A percentile compares a stretch with the other conserved stretches of the same genome.
These are phyloP conservation scores for Leptosomus discolor DNA, from an alignment of 2,113 vertebrate genomes.

Conservation along the genomic window DNA sequence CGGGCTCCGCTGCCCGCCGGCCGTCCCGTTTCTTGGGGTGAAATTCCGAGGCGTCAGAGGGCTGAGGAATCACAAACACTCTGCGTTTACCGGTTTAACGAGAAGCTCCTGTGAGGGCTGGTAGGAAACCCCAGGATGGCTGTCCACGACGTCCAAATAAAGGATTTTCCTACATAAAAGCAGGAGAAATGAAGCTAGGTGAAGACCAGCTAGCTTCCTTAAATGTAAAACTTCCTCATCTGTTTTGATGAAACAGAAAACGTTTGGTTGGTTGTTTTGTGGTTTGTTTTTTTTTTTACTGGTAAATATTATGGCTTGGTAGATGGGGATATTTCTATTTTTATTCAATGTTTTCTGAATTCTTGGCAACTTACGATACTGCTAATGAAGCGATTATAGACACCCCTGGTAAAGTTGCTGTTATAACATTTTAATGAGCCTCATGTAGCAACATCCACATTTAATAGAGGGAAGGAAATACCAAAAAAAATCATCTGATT, in stretches of 20 bases:
- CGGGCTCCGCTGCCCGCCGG: too few relatives aligned
- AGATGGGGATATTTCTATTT: neutral
- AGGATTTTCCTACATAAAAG: neutral
- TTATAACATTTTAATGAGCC: neutral
- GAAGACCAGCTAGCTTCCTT: neutral
- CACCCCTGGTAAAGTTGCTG: neutral
- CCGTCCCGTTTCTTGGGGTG: fast-evolving
- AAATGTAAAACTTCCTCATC: neutral
- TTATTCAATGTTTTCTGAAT: neutral
- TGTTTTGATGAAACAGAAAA: too few relatives aligned
- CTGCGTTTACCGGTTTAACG: fast-evolving
- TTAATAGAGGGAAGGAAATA: neutral
- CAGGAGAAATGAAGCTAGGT: neutral
- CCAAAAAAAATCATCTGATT: neutral
- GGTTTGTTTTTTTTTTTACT: neutral
- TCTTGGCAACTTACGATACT: neutral
- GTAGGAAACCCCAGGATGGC: neutral
- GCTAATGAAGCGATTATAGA: neutral
- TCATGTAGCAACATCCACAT: fast-evolving
- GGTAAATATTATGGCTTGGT: neutral
- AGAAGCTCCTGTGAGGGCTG: too few relatives aligned
- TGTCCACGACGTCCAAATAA: fast-evolving
- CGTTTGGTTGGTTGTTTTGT: too few relatives aligned
- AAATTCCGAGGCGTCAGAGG: neutral
- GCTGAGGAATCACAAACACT: fast-evolving